Percentiles rank a stretch among this genome's conserved stretches.
Conservation (phyloP, 2,797 vertebrate species). For the Enteromius mattozi region DNA sequence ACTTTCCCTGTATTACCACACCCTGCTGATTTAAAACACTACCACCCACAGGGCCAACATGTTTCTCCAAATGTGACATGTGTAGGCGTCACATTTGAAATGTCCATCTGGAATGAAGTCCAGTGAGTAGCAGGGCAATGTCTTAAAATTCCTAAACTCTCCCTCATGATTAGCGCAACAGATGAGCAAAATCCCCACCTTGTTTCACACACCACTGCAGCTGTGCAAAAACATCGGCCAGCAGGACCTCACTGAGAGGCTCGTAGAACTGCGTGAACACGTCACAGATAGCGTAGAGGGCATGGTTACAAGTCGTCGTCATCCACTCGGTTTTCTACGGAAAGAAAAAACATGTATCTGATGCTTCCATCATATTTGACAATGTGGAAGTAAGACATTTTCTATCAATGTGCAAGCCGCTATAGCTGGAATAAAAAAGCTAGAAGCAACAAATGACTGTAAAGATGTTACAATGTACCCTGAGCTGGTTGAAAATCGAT, state of each 20-base stretch:
- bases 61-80: conserved; percentile 5
- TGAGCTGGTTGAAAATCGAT: too few species aligned
- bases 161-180: conserved; percentile 1
- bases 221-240: conserved; percentile 92
- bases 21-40: conserved; percentile 34
- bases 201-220: conserved; percentile 97
- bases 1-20: conserved; percentile 25
- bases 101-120: conserved; percentile 20
- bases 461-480: too few species aligned
- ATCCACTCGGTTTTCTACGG: conserved; percentile 96
- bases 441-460: neutral
- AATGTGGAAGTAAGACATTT: neutral
- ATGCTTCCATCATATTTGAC: neutral
- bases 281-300: conserved; percentile 95
- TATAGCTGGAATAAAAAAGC: neutral
- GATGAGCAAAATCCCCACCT: conserved; percentile 77
- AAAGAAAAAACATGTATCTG: conserved; percentile 37
- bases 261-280: conserved; percentile 98
- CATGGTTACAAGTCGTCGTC: conserved; percentile 97
- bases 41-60: conserved; percentile 8
- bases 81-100: conserved; percentile 2
- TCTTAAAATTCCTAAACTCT: conserved; percentile 26
- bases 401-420: too few species aligned
- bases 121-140: neutral
- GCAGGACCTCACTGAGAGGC: conserved; percentile 90